Base-by-base conservation (phyloP, 2,888 invertebrate genomes). In the Eilema sororculum region DNA sequence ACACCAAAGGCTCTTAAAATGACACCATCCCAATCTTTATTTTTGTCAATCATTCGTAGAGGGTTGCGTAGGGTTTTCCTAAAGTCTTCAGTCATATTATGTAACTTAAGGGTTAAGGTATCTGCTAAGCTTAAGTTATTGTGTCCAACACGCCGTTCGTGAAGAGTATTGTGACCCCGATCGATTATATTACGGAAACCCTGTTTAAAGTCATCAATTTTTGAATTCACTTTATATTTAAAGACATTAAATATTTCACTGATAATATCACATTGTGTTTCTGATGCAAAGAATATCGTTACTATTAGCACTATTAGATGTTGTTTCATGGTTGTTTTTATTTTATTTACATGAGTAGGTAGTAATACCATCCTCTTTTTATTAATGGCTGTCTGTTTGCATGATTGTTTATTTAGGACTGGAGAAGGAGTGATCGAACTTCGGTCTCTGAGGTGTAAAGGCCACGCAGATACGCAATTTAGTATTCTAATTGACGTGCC, bases 41-140 rank as follows among this genome's bases (percentile, higher is more conserved):
- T 65, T 30, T 65, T 56, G 30, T 65, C 64, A n/a, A 65, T 0
- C 12, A 65, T 20, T 16, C 64, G n/a, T 22, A 65, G 30, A 3
- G 64, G 64, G 13, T 65, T 65, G 0, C 9, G n/a, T 13, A 65
- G 6, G 5, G 0, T 65, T 30, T 65, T 65, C 28, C 9, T 65
- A 16, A 65, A 56, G 8, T 65, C 52, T 30, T 52, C 52, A 52
- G 10, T 13, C 3, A 65, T 16, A 22, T 65, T 56, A 28, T 22
- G 52, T 6, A 65, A 6, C 52, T 16, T 22, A 16, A 22, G 13
- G 22, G 52, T 12, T 6, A 28, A n/a, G 30, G 3, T 6, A 52
- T 30, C 30, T 8, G n/a, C 28, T 22, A 30, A 13, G n/a, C 22
- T 56, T 3, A 22, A 13, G 30, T 30, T 56, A 0, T 28, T 3